Evolutionary conservation across 2,113 vertebrate species (phyloP), one percentile per base, ranked within the genome.

Genomic region (Cottus gobio): DNA sequence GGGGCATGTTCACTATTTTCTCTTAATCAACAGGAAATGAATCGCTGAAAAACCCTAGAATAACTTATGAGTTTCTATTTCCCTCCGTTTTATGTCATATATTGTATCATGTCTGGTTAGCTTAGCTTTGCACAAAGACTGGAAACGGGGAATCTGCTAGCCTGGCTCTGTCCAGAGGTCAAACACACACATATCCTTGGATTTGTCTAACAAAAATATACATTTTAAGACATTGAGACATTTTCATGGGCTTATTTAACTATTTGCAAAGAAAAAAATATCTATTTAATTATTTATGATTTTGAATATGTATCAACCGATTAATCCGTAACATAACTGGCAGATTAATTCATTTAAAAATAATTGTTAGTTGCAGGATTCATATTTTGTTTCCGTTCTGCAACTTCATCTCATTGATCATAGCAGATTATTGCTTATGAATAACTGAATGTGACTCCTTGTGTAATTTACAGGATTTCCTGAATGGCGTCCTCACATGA

Each of bases 391-490:
- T 71, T 42, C 8, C 3, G 4, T 34, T 13, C 4, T 46, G 28
- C 30, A 5, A 70, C 39, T 10, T 44, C 8, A 2, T 22, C 7
- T 57, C 4, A 24, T 22, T 6, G 3, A 22, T 65, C 50, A n/a
- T 20, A 46, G 36, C 64, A 34, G 15, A 36, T 52, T 61, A 58
- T 46, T 26, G 16, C 18, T 66, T 39, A 22, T 28, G 26, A 34
- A 22, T 72, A n/a, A 28, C 44, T 36, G 7, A 39, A 48, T 22
- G 28, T 50, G 42, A 18, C 16, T 50, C 20, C 3, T n/a, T 62
- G 37, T 52, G 37, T 75, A 31, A 22, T 30, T 44, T 30, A 61
- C 62, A 63, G 36, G 30, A 30, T 77, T 68, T 62, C n/a, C 36
- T 24, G n/a, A 26, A 42, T 24, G 4, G 18, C n/a, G 4, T 65